These are phyloP conservation scores for Pseudomyrmex dendroicus DNA, from an alignment of 1,140 invertebrate species.

Conservation along the genomic window DNA sequence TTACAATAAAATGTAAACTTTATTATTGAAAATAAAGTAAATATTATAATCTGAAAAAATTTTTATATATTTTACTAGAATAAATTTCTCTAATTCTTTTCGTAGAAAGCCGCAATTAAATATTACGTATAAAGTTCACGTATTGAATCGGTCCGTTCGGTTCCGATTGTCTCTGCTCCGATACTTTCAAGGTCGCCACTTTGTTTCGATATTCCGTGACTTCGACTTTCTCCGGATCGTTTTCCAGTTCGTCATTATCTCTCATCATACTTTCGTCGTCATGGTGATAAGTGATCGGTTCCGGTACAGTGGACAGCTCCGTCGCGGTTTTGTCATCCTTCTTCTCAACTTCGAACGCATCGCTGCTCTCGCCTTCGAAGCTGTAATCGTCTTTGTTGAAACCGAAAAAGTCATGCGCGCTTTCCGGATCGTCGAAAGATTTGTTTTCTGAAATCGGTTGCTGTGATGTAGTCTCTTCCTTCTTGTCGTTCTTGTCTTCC, in stretches of 20 bases:
- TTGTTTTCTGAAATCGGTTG: neutral
- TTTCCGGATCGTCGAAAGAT: conserved; percentile 49
- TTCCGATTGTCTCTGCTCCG: conserved; percentile 65
- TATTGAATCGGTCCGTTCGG: conserved; percentile 66
- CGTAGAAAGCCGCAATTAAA: conserved; percentile 45
- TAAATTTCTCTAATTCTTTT: neutral
- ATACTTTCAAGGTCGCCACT: conserved; percentile 64
- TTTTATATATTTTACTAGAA: no score
- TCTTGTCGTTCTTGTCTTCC: neutral
- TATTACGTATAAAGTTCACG: conserved; percentile 65
- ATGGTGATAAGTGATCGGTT: conserved; percentile 63
- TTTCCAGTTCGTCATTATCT: conserved; percentile 67
- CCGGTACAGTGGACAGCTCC: conserved; percentile 48
- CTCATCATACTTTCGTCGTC: conserved; percentile 68
- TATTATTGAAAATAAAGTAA: neutral
- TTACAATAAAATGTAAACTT: neutral
- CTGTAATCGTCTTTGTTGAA: conserved; percentile 60
- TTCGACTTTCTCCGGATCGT: conserved; percentile 67
- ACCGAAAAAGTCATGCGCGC: conserved; percentile 61
- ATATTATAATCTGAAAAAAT: neutral
- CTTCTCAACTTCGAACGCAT: neutral
- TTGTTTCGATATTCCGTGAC: conserved; percentile 70
- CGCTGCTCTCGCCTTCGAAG: conserved; percentile 42
- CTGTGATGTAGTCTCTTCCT: neutral
- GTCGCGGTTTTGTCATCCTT: conserved; percentile 44